These are phyloP conservation scores for Patella vulgata DNA, from an alignment of 1,140 invertebrate species.

Conservation along the genomic window DNA sequence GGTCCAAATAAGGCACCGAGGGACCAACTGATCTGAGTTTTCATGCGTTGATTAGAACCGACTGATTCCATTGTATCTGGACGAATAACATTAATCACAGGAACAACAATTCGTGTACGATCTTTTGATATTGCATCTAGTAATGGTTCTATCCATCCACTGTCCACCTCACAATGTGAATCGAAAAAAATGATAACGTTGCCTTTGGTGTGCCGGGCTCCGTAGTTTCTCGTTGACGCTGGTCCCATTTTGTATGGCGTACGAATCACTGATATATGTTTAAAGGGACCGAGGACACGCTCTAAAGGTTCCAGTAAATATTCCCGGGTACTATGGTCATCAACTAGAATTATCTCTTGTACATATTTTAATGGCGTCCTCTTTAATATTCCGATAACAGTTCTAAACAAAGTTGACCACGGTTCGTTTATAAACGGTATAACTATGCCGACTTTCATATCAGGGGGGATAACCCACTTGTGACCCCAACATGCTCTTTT, in stretches of 20 bases:
- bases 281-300: constrained; percentile 9
- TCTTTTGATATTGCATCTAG: constrained; percentile 90
- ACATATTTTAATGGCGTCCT: constrained; percentile 81
- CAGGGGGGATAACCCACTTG: too few relatives aligned
- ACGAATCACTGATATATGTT: constrained; percentile 17
- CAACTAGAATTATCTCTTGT: constrained; percentile 88
- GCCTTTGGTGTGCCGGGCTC: constrained; percentile 82
- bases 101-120: constrained; percentile 80
- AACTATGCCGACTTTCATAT: constrained; percentile 71
- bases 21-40: too few relatives aligned
- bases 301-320: constrained; percentile 67
- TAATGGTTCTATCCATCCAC: constrained; percentile 95
- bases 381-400: constrained; percentile 88
- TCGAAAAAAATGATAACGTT: constrained; percentile 98
- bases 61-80: too few relatives aligned
- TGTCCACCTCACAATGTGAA: constrained; percentile 96
- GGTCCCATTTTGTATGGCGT: constrained; percentile 16
- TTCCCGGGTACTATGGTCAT: constrained; percentile 88
- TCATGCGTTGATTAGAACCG: too few relatives aligned
- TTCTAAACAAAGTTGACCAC: constrained; percentile 83
- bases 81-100: constrained; percentile 77
- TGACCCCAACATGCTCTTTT: too few relatives aligned
- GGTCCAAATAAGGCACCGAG: too few relatives aligned
- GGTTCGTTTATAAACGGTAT: constrained; percentile 93
- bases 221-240: constrained; percentile 23